These are phyloP conservation scores for Menura novaehollandiae DNA, from an alignment of 2,113 vertebrate genomes.

Conservation along the genomic window DNA sequence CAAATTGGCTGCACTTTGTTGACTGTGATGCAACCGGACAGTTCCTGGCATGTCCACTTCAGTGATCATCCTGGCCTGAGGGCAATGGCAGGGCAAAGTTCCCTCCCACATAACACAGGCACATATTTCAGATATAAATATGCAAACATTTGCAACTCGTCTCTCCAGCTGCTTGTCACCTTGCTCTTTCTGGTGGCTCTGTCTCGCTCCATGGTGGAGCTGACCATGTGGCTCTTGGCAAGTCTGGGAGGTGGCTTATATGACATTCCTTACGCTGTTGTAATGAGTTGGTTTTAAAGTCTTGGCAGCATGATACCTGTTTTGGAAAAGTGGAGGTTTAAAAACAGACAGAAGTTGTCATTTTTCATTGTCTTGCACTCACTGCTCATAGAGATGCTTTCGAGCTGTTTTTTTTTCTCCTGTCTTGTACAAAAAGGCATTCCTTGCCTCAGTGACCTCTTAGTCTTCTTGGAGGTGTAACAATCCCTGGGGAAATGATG, in stretches of 20 bases:
- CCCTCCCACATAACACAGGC: background rate
- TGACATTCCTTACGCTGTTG: background rate
- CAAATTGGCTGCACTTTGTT: background rate
- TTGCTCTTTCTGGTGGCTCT: background rate
- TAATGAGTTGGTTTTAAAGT: background rate
- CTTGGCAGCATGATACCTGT: background rate
- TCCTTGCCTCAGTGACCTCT: background rate
- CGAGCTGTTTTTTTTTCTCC: background rate
- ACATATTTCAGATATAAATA: background rate
- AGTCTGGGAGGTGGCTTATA: background rate
- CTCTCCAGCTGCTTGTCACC: background rate
- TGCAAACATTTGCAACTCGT: background rate
- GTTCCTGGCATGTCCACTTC: background rate
- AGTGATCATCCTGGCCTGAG: background rate
- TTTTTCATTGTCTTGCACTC: background rate
- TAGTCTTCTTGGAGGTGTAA: background rate
- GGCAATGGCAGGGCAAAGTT: background rate
- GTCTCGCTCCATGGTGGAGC: accelerated
- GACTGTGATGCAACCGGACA: background rate
- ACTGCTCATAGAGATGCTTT: background rate
- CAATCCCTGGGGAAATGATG: background rate
- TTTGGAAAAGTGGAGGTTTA: background rate
- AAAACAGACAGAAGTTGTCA: background rate
- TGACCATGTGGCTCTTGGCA: background rate
- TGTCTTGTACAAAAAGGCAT: background rate